These are phyloP conservation scores for Plagodis dolabraria DNA, from an alignment of 2,888 invertebrate species.

Conservation along the genomic window DNA sequence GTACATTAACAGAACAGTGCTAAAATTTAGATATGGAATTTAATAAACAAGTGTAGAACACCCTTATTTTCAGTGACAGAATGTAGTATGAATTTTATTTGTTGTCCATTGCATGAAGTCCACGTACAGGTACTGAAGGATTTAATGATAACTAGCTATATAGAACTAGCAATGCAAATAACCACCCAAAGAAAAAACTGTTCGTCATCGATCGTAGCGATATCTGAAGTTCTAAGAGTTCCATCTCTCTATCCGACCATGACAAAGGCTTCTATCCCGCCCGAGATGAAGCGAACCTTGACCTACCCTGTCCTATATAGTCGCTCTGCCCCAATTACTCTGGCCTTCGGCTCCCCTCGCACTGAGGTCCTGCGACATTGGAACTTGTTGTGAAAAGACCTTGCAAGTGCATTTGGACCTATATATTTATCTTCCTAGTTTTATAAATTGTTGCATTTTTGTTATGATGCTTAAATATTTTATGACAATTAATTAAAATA, in stretches of 20 bases:
- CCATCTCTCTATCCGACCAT: slow-evolving; percentile 16
- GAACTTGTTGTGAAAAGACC: slow-evolving; percentile 28
- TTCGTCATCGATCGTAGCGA: not conserved
- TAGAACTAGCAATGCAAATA: not conserved
- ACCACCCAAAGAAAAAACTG: not conserved
- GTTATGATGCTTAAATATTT: no score
- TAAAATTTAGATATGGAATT: no score
- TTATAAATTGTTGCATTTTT: no score
- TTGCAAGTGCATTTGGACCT: slow-evolving; percentile 28
- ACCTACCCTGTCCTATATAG: slow-evolving; percentile 71
- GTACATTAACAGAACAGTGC: no score
- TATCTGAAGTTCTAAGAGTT: not conserved
- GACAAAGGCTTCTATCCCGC: slow-evolving; percentile 23
- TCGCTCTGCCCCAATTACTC: slow-evolving; percentile 71
- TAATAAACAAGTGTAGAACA: no score
- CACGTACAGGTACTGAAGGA: no score
- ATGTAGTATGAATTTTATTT: no score
- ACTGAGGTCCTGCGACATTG: slow-evolving; percentile 59
- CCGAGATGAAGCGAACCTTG: slow-evolving; percentile 55
- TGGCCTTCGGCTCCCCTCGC: slow-evolving; percentile 61
- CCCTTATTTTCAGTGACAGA: no score
- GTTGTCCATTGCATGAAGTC: no score
- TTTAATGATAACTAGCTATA: no score
- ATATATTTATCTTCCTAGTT: not conserved
- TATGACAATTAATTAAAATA: no score